A percentile compares a stretch with the other conserved stretches of the same genome.
Evolutionary conservation across 2,113 vertebrate genomes (phyloP).

Genomic region (Puffinus mauretanicus): DNA sequence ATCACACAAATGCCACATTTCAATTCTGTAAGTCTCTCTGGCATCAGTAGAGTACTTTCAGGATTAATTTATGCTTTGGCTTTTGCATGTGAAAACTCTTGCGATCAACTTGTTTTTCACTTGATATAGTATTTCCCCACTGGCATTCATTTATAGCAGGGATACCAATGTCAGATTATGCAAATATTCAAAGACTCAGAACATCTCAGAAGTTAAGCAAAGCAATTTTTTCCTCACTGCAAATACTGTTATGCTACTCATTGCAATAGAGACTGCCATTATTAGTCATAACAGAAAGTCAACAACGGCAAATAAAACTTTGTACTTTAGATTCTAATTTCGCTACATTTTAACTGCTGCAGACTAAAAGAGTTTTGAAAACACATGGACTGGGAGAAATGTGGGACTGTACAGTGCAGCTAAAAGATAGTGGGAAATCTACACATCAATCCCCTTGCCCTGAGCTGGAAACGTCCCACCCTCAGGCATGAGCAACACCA

Average conservation of each 20-base stretch:
- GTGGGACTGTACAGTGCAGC: background rate
- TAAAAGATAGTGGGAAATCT: background rate
- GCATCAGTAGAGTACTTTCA: background rate
- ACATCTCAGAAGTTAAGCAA: background rate
- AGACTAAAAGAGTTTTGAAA: background rate
- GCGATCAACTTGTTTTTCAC: background rate
- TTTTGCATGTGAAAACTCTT: background rate
- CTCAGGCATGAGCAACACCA: background rate
- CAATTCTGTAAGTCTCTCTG: background rate
- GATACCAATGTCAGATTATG: background rate
- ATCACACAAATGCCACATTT: background rate
- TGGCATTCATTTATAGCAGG: background rate
- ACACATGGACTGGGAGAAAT: background rate
- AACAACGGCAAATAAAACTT: background rate
- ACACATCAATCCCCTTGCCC: background rate
- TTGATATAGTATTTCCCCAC: background rate
- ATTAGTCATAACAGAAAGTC: background rate
- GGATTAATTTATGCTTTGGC: background rate
- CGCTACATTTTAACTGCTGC: background rate
- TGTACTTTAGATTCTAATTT: background rate
- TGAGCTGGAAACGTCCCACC: background rate
- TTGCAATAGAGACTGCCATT: background rate
- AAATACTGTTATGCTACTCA: background rate
- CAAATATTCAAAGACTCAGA: background rate
- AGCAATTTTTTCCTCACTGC: background rate